phyloP scores from a whole-genome alignment of 2,113 vertebrate genomes.

The Sapayoa aenigma region DNA sequence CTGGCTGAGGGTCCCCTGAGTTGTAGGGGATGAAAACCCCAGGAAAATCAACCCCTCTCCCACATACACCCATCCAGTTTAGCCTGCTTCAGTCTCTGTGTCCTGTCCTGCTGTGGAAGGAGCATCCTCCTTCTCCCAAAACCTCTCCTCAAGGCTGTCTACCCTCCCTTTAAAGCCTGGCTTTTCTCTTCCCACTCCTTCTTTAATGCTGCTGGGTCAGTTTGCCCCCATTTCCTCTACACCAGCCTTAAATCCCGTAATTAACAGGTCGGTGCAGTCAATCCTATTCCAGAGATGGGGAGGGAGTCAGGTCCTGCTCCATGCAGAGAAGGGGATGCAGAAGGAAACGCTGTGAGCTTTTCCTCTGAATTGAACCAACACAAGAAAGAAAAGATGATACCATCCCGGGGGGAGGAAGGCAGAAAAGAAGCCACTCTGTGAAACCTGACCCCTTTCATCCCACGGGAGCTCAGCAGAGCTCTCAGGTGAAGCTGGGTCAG shows the following conservation, averaged over 20 bases:
- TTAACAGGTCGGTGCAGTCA: not conserved
- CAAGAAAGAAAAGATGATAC: not conserved
- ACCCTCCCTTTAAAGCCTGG: not conserved
- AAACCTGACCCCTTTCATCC: not conserved
- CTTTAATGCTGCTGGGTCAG: not conserved
- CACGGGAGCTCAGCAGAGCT: not conserved
- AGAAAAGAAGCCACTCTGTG: not conserved
- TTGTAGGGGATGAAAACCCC: not conserved
- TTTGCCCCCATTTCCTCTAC: not conserved
- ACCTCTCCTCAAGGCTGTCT: not conserved
- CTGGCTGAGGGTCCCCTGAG: not conserved
- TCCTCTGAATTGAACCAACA: not conserved
- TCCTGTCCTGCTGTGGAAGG: not conserved
- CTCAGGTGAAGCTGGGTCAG: not conserved
- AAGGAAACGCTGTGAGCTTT: not conserved
- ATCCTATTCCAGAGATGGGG: not conserved
- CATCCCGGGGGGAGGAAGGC: not conserved
- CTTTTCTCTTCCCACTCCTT: not conserved
- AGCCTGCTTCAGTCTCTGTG: not conserved
- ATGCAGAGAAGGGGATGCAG: accelerated
- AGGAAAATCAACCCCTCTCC: not conserved
- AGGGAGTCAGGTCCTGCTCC: not conserved
- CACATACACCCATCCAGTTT: accelerated
- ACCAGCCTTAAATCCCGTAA: not conserved
- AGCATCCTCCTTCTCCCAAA: not conserved